Percentiles rank a stretch among this genome's conserved stretches.
Conservation (phyloP, 2,797 vertebrate species). For the Clarias fuscus region DNA sequence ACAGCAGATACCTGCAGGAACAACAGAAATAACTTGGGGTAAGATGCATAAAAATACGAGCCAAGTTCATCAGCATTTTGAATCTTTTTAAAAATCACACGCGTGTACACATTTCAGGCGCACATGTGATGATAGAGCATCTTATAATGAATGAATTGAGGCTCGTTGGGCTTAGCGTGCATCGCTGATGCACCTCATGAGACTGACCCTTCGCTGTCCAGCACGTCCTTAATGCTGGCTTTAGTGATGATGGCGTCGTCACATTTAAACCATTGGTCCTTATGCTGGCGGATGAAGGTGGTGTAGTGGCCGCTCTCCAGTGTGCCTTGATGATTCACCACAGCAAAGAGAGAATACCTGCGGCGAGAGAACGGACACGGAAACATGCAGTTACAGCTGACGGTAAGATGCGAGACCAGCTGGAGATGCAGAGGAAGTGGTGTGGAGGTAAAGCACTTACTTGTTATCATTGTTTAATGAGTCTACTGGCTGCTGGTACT, state of each 20-base stretch:
- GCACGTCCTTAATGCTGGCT: conserved; percentile 98
- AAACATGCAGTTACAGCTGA: neutral
- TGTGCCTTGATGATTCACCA: conserved; percentile 98
- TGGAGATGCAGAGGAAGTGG: neutral
- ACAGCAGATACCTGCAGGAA: conserved; percentile 81
- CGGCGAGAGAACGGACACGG: neutral
- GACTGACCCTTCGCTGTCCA: conserved; percentile 92
- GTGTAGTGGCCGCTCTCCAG: conserved; percentile 99
- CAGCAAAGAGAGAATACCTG: conserved; percentile 98
- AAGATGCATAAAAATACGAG: neutral
- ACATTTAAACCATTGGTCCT: conserved; percentile 99
- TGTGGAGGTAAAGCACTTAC: conserved; percentile 73
- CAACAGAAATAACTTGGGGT: neutral
- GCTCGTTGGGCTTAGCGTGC: neutral
- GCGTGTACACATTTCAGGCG: neutral
- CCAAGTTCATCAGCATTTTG: neutral
- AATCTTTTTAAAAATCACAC: neutral
- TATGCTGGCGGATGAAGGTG: conserved; percentile 99
- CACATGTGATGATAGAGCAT: neutral
- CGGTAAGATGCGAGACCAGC: neutral
- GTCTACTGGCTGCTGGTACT: conserved; percentile 93
- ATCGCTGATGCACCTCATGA: neutral
- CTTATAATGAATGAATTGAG: neutral
- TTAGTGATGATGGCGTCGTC: conserved; percentile 99
- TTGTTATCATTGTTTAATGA: conserved; percentile 97